A percentile compares a stretch with the other conserved stretches of the same genome.
These are phyloP conservation scores for Ochropleura plecta DNA, from an alignment of 2,888 invertebrate species.

Conservation along the genomic window DNA sequence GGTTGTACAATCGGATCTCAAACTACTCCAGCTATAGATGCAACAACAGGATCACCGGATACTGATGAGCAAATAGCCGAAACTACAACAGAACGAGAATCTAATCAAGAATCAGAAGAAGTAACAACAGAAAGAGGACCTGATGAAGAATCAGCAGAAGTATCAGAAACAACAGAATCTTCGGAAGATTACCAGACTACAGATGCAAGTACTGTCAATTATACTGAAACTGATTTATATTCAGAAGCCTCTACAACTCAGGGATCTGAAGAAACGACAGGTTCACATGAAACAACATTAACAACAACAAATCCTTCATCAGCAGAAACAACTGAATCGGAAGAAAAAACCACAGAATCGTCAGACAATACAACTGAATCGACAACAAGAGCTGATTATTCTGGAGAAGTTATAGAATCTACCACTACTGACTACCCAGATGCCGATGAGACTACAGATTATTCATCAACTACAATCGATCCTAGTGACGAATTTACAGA, in stretches of 20 bases:
- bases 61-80: neutral
- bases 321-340: neutral
- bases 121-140: conserved; percentile 23
- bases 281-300: neutral
- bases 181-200: conserved; percentile 14
- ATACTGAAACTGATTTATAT: neutral
- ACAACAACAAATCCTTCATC: neutral
- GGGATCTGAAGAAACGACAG: conserved; percentile 18
- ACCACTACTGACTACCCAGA: conserved; percentile 10
- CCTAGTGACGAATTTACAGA: neutral
- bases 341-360: conserved; percentile 9
- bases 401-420: conserved; percentile 18
- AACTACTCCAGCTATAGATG: conserved; percentile 26
- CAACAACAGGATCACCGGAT: neutral
- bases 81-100: conserved; percentile 20
- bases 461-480: conserved; percentile 8
- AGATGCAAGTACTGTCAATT: neutral
- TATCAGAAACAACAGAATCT: conserved; percentile 3
- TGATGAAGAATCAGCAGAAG: neutral
- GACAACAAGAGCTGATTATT: conserved; percentile 11
- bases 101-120: conserved; percentile 17
- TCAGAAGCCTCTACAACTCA: conserved; percentile 6
- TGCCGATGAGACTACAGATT: conserved; percentile 12
- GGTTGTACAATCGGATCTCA: conserved; percentile 49
- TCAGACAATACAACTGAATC: conserved; percentile 18